Percentiles rank a stretch among this genome's conserved stretches.
Evolutionary conservation across 2,113 vertebrate genomes (phyloP).

Genomic region (Bucco capensis): DNA sequence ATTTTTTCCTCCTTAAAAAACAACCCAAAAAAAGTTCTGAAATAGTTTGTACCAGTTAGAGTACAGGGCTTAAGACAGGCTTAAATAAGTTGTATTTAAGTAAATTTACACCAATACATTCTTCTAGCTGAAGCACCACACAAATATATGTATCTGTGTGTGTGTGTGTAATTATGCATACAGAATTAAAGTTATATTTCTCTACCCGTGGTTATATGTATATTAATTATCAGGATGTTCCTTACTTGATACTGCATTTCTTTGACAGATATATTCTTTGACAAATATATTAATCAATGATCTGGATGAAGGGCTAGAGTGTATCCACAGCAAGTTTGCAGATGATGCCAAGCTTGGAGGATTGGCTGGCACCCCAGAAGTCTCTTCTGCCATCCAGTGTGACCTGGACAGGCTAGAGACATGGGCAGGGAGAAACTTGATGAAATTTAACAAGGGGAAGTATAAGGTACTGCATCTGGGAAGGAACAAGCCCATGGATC

Average conservation of each 20-base stretch:
- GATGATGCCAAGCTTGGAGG: too few species aligned
- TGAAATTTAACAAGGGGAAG: too few species aligned
- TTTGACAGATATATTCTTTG: too few species aligned
- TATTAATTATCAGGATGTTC: not conserved
- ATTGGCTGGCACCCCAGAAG: too few species aligned
- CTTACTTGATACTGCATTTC: not conserved
- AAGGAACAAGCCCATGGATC: too few species aligned
- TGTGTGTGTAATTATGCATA: not conserved
- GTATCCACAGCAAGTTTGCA: too few species aligned
- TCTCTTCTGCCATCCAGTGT: too few species aligned
- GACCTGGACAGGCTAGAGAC: too few species aligned
- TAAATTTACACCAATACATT: not conserved
- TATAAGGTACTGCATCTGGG: too few species aligned
- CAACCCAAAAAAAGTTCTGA: not conserved
- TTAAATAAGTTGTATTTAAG: not conserved
- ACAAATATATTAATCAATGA: too few species aligned
- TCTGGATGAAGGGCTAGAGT: too few species aligned
- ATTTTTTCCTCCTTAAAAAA: not conserved
- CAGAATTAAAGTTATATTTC: not conserved
- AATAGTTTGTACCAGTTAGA: not conserved
- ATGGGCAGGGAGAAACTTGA: too few species aligned
- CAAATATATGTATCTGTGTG: not conserved
- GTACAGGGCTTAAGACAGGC: not conserved
- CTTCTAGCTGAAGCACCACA: not conserved
- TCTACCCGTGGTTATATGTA: not conserved